Evolutionary conservation across 2,797 vertebrate genomes (phyloP).

Genomic region (Eupleurogrammus muticus): DNA sequence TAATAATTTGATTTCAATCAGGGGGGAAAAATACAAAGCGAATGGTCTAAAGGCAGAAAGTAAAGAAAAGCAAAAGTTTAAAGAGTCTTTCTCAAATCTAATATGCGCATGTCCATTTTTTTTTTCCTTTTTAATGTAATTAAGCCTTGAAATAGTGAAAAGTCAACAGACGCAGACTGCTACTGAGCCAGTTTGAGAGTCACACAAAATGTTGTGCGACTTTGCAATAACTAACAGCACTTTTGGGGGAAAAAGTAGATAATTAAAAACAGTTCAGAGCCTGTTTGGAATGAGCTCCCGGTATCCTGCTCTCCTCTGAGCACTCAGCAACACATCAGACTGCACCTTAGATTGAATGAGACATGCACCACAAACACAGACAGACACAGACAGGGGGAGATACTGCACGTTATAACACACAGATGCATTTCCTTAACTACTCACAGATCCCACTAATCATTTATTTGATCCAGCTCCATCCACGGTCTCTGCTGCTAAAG

Average conservation of each 20-base stretch:
- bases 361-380: too few relatives aligned
- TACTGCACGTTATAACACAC: too few relatives aligned
- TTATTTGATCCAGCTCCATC: not conserved
- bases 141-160: not conserved
- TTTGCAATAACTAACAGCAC: not conserved
- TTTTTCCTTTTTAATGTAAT: too few relatives aligned
- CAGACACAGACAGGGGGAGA: too few relatives aligned
- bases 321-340: too few relatives aligned
- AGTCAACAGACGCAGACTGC: not conserved
- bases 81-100: not conserved
- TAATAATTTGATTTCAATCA: not conserved
- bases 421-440: not conserved
- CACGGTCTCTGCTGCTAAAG: not conserved
- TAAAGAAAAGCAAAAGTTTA: not conserved
- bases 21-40: not conserved
- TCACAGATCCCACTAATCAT: not conserved
- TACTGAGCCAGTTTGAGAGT: too few relatives aligned
- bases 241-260: not conserved
- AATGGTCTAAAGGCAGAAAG: not conserved
- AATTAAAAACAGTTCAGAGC: too few relatives aligned
- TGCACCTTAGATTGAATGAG: too few relatives aligned
- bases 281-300: too few relatives aligned
- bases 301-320: too few relatives aligned
- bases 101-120: not conserved
- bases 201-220: not conserved